These are phyloP conservation scores for Cryptoprocta ferox DNA, from an alignment of 2,797 vertebrate genomes.

Conservation along the genomic window DNA sequence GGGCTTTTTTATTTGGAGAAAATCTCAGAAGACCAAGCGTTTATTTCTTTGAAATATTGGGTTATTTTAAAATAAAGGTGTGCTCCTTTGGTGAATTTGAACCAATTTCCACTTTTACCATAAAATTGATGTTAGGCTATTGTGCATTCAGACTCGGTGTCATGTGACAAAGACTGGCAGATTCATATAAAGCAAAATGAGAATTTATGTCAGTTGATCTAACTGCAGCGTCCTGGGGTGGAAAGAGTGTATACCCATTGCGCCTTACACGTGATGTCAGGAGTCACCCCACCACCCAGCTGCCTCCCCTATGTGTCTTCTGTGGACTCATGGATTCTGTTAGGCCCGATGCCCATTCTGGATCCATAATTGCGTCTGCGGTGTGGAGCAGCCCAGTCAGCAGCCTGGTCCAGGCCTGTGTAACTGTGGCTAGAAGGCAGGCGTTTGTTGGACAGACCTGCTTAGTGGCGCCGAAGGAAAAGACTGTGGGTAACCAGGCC, in stretches of 20 bases:
- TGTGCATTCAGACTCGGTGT: background rate
- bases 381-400: background rate
- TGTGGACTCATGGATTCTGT: background rate
- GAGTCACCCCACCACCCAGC: background rate
- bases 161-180: background rate
- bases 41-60: background rate
- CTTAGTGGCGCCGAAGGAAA: background rate
- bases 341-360: background rate
- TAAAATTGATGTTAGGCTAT: background rate
- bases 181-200: background rate
- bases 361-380: background rate
- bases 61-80: background rate
- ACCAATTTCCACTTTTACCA: slow-evolving; percentile 10
- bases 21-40: background rate
- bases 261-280: background rate
- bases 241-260: background rate
- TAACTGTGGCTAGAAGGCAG: background rate
- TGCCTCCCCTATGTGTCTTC: background rate
- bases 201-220: background rate
- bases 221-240: background rate
- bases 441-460: background rate
- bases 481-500: background rate
- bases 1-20: slow-evolving; percentile 16
- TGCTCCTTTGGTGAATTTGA: background rate
- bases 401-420: background rate